Evolutionary conservation across 2,113 vertebrate species (phyloP), one percentile per base, ranked within the genome.

Genomic region (Platichthys stellatus): DNA sequence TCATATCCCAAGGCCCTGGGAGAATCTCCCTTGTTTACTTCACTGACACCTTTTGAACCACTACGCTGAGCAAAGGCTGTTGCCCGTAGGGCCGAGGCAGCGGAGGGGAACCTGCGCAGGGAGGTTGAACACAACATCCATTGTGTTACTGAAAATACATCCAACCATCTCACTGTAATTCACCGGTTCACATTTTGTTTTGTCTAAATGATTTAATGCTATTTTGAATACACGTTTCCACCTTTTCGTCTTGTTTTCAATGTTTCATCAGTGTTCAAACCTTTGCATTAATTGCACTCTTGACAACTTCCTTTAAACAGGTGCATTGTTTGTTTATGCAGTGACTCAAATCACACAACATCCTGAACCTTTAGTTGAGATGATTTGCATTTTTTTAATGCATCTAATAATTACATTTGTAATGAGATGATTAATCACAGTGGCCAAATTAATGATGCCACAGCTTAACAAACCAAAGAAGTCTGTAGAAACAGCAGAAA

Each of bases 361-460:
- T 81, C 75, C 57, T 80, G 67, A 90, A 84, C 82, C 80, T 86
- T 88, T 85, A 49, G 78, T 58, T 28, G 72, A 61, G 54, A 85
- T 87, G 43, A 87, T 90, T 90, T 93, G 84, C 86, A 89, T 89
- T 85, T 86, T 31, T 31, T 80, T 70, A 91, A 91, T 69, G 49
- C 62, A 76, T 76, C 69, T 87, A 74, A 87, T 89, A 87, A 90
- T 91, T 90, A 83, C 78, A 73, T 90, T 82, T 87, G 68, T 89
- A 91, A 93, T 91, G 80, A 84, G 88, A 87, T 72, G 88, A 92
- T 93, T 93, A 92, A 92, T 93, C 89, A 93, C 70, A 86, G 61
- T 72, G 56, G 35, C 61, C 82, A 84, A 90, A 91, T 91, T 71
- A 90, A 86, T 86, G 85, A 89, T 88, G 85, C 63, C 76, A 79